phyloP scores from a whole-genome alignment of 1,140 invertebrate genomes.

The Bathynomus jamesi region DNA sequence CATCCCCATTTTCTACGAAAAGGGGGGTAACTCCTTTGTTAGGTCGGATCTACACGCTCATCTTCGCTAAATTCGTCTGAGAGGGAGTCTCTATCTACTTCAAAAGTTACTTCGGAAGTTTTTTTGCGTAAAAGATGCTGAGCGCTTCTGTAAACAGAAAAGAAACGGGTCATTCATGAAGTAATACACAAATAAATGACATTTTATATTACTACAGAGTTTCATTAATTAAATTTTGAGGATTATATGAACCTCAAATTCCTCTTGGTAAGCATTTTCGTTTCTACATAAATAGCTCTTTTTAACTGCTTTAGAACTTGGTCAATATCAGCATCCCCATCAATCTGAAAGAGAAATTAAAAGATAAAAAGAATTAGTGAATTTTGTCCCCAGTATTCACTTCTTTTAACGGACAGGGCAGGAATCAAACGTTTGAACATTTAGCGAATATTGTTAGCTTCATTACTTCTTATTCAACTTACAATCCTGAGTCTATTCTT shows the following conservation, averaged over 20 bases:
- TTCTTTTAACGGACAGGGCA: background rate
- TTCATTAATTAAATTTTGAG: too few relatives aligned
- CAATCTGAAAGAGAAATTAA: slow-evolving; percentile 27
- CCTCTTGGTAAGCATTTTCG: slow-evolving; percentile 18
- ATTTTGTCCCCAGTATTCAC: background rate
- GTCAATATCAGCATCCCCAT: slow-evolving; percentile 34
- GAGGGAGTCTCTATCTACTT: too few relatives aligned
- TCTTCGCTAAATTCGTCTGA: too few relatives aligned
- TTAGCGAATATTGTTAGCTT: background rate
- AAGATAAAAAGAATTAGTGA: background rate
- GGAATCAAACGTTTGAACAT: background rate
- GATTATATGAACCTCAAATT: slow-evolving; percentile 8
- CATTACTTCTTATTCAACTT: slow-evolving; percentile 42
- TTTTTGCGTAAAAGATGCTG: too few relatives aligned
- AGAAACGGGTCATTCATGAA: too few relatives aligned
- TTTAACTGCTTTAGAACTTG: slow-evolving; percentile 34
- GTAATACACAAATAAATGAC: too few relatives aligned
- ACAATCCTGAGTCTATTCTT: slow-evolving; percentile 68
- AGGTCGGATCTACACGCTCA: too few relatives aligned
- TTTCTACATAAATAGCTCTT: slow-evolving; percentile 32
- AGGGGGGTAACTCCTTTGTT: too few relatives aligned
- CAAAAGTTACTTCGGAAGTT: too few relatives aligned
- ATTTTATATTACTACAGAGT: too few relatives aligned
- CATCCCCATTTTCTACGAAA: too few relatives aligned
- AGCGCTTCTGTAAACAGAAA: too few relatives aligned